Conservation (phyloP, 1,140 invertebrate species). For the Meloidogyne exigua region DNA sequence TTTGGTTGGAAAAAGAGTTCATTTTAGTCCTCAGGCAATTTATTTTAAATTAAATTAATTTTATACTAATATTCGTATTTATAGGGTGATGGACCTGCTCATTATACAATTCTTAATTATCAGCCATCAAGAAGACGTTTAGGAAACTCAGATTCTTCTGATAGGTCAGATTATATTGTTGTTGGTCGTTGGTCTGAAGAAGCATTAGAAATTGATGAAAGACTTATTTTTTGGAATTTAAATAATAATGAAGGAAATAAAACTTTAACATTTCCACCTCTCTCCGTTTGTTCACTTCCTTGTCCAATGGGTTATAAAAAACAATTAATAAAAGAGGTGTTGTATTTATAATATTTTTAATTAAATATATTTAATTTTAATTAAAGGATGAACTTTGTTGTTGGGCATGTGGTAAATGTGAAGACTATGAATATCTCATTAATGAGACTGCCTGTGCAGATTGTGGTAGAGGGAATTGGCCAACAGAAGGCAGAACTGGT, state of each 20-base stretch:
- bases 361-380: background rate
- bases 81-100: slow-evolving; percentile 71
- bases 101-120: slow-evolving; percentile 71
- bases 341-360: background rate
- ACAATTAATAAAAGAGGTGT: slow-evolving; percentile 59
- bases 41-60: background rate
- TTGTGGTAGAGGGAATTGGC: slow-evolving; percentile 68
- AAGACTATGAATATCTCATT: slow-evolving; percentile 69
- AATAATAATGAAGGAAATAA: background rate
- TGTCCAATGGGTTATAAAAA: slow-evolving; percentile 66
- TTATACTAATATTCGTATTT: background rate
- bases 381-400: slow-evolving; percentile 61
- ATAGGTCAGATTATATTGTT: slow-evolving; percentile 69
- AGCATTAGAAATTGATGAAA: slow-evolving; percentile 54
- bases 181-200: slow-evolving; percentile 71
- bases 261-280: slow-evolving; percentile 64
- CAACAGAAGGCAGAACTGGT: slow-evolving; percentile 60
- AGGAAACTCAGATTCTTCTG: background rate
- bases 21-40: slow-evolving; percentile 69
- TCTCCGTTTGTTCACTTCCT: slow-evolving; percentile 71
- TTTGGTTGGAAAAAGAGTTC: slow-evolving; percentile 70
- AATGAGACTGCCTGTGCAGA: slow-evolving; percentile 71
- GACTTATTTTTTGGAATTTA: slow-evolving; percentile 52
- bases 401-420: slow-evolving; percentile 69
- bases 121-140: slow-evolving; percentile 67